A percentile compares a stretch with the other conserved stretches of the same genome.
These are phyloP conservation scores for Ptychobarbus kaznakovi DNA, from an alignment of 2,797 vertebrate species.

Conservation along the genomic window DNA sequence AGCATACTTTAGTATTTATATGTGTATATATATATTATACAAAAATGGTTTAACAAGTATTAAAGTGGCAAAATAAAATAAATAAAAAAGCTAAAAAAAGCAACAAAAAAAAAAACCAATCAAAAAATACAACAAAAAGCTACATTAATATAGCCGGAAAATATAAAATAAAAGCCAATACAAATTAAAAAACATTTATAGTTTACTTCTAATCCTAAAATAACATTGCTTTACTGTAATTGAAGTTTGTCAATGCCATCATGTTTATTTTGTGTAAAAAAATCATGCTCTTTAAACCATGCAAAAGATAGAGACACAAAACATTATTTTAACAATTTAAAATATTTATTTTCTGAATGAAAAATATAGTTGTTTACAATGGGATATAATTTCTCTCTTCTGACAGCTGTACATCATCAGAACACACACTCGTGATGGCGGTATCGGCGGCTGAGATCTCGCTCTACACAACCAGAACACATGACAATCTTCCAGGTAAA, in stretches of 20 bases:
- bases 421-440: slow-evolving; percentile 70
- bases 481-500: not conserved
- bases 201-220: not conserved
- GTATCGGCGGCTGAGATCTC: not conserved
- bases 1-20: not conserved
- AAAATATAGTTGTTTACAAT: slow-evolving; percentile 76
- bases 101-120: too few relatives aligned
- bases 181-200: too few relatives aligned
- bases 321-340: slow-evolving; percentile 60
- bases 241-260: not conserved
- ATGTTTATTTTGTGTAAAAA: too few relatives aligned
- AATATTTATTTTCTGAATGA: slow-evolving; percentile 88
- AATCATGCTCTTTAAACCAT: not conserved
- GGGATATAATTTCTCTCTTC: slow-evolving; percentile 79
- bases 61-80: too few relatives aligned
- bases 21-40: not conserved
- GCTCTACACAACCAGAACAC: not conserved
- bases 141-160: too few relatives aligned
- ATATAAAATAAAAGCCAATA: too few relatives aligned
- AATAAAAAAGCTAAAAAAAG: not conserved
- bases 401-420: slow-evolving; percentile 83
- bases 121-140: not conserved
- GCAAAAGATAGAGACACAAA: not conserved
- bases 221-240: not conserved
- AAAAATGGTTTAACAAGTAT: too few relatives aligned